Evolutionary conservation across 2,888 invertebrate species (phyloP).

Genomic region (Amaurobius ferox): DNA sequence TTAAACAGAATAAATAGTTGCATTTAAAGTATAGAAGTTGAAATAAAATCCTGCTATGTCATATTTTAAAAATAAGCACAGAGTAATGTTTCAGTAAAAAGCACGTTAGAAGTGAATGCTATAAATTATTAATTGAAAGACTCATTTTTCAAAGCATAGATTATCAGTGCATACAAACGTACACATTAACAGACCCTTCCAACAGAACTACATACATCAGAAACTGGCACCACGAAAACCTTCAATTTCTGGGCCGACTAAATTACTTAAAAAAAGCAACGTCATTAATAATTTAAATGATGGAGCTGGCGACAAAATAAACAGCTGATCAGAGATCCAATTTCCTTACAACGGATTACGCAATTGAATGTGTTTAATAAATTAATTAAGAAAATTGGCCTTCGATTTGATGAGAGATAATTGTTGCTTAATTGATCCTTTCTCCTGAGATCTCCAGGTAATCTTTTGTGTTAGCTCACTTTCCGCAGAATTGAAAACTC

Average conservation of each 20-base stretch:
- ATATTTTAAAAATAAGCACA: too few relatives aligned
- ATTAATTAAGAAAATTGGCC: constrained; percentile 63
- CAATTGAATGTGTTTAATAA: constrained; percentile 65
- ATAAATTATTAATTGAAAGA: too few relatives aligned
- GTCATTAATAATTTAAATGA: constrained; percentile 14
- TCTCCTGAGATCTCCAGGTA: constrained; percentile 20
- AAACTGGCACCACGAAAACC: too few relatives aligned
- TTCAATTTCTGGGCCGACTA: neutral
- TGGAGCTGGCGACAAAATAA: constrained; percentile 41
- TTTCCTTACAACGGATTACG: constrained; percentile 61
- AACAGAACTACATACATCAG: too few relatives aligned
- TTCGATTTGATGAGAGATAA: constrained; percentile 33
- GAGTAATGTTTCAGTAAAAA: too few relatives aligned
- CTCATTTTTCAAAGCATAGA: too few relatives aligned
- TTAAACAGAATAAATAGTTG: too few relatives aligned
- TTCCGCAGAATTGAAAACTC: neutral
- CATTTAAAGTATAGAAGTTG: too few relatives aligned
- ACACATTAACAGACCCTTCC: too few relatives aligned
- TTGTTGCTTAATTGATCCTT: constrained; percentile 36
- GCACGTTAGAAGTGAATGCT: too few relatives aligned
- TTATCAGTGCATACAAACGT: too few relatives aligned
- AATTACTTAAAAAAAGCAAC: neutral
- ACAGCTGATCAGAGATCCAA: constrained; percentile 51
- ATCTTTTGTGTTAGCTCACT: constrained; percentile 18
- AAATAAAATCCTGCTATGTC: too few relatives aligned